These are phyloP conservation scores for Aplochiton taeniatus DNA, from an alignment of 2,797 vertebrate species.

Conservation along the genomic window DNA sequence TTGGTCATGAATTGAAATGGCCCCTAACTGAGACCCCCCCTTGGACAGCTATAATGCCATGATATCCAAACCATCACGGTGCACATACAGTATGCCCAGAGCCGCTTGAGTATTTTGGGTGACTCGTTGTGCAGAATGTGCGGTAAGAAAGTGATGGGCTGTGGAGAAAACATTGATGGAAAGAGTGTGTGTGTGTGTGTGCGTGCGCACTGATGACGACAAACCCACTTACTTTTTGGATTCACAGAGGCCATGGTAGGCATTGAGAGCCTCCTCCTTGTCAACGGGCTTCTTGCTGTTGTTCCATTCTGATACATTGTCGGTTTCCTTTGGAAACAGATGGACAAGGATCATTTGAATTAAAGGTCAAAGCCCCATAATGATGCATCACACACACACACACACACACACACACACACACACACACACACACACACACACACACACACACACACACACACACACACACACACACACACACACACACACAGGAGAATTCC, in stretches of 20 bases:
- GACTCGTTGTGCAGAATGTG: too few species aligned
- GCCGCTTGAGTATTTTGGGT: too few species aligned
- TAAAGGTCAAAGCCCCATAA: too few species aligned
- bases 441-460: neutral
- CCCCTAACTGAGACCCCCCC: neutral
- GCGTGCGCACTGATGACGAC: too few species aligned
- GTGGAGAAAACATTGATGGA: neutral
- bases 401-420: too few species aligned
- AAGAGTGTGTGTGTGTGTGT: neutral
- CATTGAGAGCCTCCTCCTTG: constrained; percentile 75
- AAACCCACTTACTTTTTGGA: constrained; percentile 82
- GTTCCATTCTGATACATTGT: constrained; percentile 55
- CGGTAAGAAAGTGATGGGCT: neutral
- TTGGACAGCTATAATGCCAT: neutral
- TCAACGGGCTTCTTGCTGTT: constrained; percentile 79
- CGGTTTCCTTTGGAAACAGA: constrained; percentile 50
- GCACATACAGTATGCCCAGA: neutral
- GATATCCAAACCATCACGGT: neutral
- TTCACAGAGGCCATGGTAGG: constrained; percentile 82
- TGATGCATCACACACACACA: too few species aligned
- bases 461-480: neutral
- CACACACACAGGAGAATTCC: neutral
- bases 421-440: neutral
- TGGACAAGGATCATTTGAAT: neutral
- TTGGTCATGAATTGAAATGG: constrained; percentile 11